Evolutionary conservation across 2,113 vertebrate genomes (phyloP).

Genomic region (Ptilonorhynchus violaceus): DNA sequence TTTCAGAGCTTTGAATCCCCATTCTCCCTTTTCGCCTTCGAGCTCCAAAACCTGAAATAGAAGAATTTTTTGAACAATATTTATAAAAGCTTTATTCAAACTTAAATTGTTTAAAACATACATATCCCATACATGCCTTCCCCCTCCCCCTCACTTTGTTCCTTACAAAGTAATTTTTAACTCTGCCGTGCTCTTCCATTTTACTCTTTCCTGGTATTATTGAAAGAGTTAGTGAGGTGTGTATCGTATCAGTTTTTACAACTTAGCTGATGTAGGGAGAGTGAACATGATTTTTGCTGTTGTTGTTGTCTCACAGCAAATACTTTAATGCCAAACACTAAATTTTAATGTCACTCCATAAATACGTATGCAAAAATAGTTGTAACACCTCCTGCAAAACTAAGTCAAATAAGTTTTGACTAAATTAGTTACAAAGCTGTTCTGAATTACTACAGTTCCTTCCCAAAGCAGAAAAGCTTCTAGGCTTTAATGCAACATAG

Average conservation of each 20-base stretch:
- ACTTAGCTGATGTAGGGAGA: neutral
- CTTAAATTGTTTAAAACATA: neutral
- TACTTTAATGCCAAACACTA: neutral
- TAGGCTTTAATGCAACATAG: neutral
- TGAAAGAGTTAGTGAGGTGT: neutral
- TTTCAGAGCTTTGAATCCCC: constrained; percentile 99
- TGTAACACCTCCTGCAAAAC: neutral
- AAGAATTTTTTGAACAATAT: neutral
- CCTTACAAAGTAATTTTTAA: neutral
- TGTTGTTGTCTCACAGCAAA: neutral
- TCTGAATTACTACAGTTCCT: neutral
- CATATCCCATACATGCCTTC: neutral
- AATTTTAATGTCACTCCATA: neutral
- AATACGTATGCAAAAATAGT: neutral
- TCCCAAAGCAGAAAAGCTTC: neutral
- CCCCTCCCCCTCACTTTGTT: fast-evolving
- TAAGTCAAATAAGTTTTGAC: neutral
- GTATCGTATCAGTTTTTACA: neutral
- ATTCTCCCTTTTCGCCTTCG: constrained; percentile 98
- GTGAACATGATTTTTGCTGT: neutral
- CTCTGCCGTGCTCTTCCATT: neutral
- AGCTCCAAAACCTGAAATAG: constrained; percentile 91
- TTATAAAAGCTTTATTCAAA: neutral
- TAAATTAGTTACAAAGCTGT: neutral
- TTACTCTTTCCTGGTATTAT: neutral